Evolutionary conservation across 2,888 invertebrate genomes (phyloP).

Genomic region (Bombyx huttoni): DNA sequence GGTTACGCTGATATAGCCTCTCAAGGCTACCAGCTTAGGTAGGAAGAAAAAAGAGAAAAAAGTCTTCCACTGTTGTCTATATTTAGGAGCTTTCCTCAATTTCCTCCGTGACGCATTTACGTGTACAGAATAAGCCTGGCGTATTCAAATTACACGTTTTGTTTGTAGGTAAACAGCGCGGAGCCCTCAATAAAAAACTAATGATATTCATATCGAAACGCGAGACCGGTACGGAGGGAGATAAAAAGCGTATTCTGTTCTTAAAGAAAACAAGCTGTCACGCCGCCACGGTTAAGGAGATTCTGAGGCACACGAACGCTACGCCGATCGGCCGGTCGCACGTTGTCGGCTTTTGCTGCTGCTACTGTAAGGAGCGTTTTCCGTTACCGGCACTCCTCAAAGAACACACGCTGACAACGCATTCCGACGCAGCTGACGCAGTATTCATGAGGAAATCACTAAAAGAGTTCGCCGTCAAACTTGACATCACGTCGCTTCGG

Average conservation of each 20-base stretch:
- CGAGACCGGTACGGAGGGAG: background rate
- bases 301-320: conserved; percentile 6
- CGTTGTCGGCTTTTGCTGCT: conserved; percentile 15
- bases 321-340: conserved; percentile 4
- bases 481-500: conserved; percentile 24
- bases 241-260: background rate
- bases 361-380: conserved; percentile 21
- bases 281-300: conserved; percentile 3
- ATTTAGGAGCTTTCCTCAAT: no score
- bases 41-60: no score
- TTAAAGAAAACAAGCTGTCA: background rate
- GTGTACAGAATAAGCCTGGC: background rate
- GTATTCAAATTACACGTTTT: conserved; percentile 3
- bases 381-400: conserved; percentile 20
- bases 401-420: conserved; percentile 18
- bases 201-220: conserved; percentile 1
- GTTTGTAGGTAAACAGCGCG: conserved; percentile 10
- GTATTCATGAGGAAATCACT: conserved; percentile 10
- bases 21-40: no score
- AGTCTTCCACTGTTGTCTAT: no score
- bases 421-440: conserved; percentile 12
- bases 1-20: no score
- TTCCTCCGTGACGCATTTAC: no score
- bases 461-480: conserved; percentile 19
- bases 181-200: conserved; percentile 3